Conservation (phyloP, 53 echinoderm and acorn worm genomes). For the Apostichopus leukothele region DNA sequence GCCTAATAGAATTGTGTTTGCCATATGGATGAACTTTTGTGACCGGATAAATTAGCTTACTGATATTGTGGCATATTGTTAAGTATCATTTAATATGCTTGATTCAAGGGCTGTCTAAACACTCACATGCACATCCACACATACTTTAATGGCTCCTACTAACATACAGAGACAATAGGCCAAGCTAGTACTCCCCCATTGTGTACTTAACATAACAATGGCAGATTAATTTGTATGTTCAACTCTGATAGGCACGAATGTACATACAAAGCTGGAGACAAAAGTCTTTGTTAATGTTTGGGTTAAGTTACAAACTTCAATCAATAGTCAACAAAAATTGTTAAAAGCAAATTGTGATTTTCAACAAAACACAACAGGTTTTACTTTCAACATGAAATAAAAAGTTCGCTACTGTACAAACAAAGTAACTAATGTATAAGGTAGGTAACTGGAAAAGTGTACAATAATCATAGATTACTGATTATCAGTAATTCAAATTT, state of each 20-base stretch:
- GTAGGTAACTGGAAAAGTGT: no score
- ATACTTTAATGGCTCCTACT: background rate
- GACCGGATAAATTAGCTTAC: background rate
- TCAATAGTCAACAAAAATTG: background rate
- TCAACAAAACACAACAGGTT: background rate
- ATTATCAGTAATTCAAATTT: no score
- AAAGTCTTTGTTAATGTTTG: background rate
- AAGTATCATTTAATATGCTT: background rate
- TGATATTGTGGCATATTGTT: no score
- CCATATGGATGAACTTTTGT: background rate
- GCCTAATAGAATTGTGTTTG: background rate
- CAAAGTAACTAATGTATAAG: no score
- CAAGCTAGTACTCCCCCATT: background rate
- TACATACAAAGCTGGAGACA: background rate
- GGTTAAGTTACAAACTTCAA: background rate
- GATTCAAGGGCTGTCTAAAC: background rate
- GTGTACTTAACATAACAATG: background rate
- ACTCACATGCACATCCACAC: background rate
- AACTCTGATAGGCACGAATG: background rate
- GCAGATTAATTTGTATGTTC: constrained; percentile 3
- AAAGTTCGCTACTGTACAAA: no score
- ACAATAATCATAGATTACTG: no score
- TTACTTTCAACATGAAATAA: no score
- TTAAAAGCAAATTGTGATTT: background rate
- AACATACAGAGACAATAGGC: no score